phyloP scores from a whole-genome alignment of 2,113 vertebrate genomes.

The Centrocercus urophasianus region DNA sequence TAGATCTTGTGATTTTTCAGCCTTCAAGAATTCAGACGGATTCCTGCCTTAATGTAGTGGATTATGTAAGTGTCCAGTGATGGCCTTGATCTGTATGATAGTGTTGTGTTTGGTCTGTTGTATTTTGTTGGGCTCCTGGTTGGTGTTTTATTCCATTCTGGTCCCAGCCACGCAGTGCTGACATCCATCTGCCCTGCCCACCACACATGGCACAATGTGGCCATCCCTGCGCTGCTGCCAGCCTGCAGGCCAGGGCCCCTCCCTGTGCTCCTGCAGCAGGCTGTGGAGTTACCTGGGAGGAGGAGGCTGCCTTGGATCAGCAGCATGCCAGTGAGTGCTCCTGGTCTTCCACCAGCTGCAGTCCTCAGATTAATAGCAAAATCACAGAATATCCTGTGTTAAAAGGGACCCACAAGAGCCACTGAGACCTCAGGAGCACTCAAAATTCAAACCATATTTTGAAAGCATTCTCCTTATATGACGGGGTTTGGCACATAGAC shows the following conservation, averaged over 20 bases:
- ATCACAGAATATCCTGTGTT: not conserved
- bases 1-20: not conserved
- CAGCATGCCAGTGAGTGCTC: not conserved
- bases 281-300: not conserved
- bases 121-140: fast-evolving
- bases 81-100: not conserved
- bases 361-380: not conserved
- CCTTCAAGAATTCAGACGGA: not conserved
- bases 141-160: no score
- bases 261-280: not conserved
- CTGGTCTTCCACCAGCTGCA: not conserved
- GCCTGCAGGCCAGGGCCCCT: not conserved
- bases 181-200: not conserved
- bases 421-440: not conserved
- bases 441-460: not conserved
- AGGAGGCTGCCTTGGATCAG: no score
- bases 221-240: fast-evolving
- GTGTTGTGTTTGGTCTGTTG: not conserved
- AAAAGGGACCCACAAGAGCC: not conserved
- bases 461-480: not conserved
- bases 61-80: not conserved
- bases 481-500: not conserved
- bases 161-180: no score
- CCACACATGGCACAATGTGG: not conserved
- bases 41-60: not conserved